A percentile compares a stretch with the other conserved stretches of the same genome.
Conservation (phyloP, 2,113 vertebrate species). For the Saguinus midas region DNA sequence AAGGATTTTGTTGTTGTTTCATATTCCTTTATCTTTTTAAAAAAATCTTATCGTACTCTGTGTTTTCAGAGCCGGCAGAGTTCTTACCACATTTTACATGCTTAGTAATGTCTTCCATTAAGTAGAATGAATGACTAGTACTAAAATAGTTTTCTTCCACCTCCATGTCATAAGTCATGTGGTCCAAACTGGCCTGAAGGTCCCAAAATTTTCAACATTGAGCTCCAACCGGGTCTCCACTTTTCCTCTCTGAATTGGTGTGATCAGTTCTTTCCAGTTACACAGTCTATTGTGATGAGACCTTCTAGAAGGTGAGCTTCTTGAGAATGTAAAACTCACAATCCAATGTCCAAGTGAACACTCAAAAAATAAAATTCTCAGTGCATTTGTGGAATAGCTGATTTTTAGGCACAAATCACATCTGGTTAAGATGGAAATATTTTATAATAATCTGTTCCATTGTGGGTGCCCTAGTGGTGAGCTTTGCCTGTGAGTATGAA, state of each 20-base stretch:
- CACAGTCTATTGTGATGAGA: neutral
- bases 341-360: neutral
- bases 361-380: neutral
- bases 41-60: neutral
- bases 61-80: neutral
- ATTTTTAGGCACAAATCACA: neutral
- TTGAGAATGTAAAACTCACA: neutral
- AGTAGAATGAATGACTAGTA: neutral
- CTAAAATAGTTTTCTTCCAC: neutral
- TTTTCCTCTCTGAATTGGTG: neutral
- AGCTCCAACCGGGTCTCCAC: neutral
- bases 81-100: neutral
- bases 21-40: slow-evolving; percentile 9
- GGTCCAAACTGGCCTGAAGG: neutral
- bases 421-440: neutral
- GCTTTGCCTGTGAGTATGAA: neutral
- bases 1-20: neutral
- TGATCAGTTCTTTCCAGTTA: neutral
- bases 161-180: neutral
- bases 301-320: neutral
- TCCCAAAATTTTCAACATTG: neutral
- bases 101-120: neutral
- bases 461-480: fast-evolving
- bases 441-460: neutral
- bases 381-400: neutral